These are phyloP conservation scores for Leucophenga maculata DNA, from an alignment of 2,888 invertebrate species.

Conservation along the genomic window DNA sequence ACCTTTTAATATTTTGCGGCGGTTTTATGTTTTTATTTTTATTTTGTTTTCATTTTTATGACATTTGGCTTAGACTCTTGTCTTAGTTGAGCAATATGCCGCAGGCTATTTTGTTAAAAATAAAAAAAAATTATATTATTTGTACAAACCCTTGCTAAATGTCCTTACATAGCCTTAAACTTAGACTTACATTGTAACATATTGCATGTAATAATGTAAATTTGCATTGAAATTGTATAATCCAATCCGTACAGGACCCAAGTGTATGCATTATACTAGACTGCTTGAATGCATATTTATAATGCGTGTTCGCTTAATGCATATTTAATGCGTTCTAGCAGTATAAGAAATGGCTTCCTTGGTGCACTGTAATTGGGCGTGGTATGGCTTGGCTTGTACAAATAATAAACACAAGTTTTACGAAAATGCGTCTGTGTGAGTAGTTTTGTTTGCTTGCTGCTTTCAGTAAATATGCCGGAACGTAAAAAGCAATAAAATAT, in stretches of 20 bases:
- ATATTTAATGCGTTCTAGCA: conserved; percentile 11
- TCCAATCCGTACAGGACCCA: background rate
- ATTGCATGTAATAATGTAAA: background rate
- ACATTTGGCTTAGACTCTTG: too few relatives aligned
- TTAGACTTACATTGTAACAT: background rate
- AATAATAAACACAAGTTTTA: too few relatives aligned
- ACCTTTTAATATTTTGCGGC: too few relatives aligned
- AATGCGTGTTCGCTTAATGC: conserved; percentile 11
- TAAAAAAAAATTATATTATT: too few relatives aligned
- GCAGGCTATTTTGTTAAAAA: too few relatives aligned
- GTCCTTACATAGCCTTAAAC: too few relatives aligned
- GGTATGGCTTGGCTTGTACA: background rate
- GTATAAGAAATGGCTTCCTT: background rate
- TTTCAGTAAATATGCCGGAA: background rate
- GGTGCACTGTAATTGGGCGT: conserved; percentile 3
- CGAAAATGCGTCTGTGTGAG: background rate
- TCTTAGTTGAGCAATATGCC: too few relatives aligned
- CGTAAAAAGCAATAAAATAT: background rate
- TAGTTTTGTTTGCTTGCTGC: background rate
- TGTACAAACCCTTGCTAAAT: too few relatives aligned
- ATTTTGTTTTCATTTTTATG: too few relatives aligned
- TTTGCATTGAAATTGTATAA: background rate
- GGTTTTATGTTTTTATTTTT: too few relatives aligned
- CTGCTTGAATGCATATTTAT: conserved; percentile 15
- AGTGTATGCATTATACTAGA: background rate